A percentile compares a stretch with the other conserved stretches of the same genome.
phyloP scores from a whole-genome alignment of 2,888 invertebrate genomes.

The Nysson spinosus region DNA sequence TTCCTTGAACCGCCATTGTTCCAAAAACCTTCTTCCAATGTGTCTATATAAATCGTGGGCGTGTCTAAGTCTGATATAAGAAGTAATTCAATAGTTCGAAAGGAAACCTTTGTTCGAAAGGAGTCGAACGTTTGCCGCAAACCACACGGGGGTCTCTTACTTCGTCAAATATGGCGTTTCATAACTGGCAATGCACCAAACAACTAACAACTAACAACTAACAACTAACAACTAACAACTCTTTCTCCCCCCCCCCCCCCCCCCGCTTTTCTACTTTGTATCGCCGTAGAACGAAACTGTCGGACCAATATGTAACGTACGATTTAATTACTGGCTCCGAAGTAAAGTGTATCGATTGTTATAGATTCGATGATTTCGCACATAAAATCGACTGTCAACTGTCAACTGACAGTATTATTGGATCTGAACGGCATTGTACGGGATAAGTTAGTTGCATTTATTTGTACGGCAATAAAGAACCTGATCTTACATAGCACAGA shows the following conservation, averaged over 20 bases:
- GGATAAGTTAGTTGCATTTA: conserved; percentile 12
- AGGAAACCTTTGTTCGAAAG: conserved; percentile 23
- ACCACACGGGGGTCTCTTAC: conserved; percentile 2
- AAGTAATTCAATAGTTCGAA: conserved; percentile 12
- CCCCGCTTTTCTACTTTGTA: conserved; percentile 11
- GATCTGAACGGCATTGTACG: conserved; percentile 12
- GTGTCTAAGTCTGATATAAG: conserved; percentile 1
- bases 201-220: no score
- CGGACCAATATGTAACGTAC: conserved; percentile 12
- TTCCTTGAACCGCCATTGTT: no score
- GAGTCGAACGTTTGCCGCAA: conserved; percentile 13
- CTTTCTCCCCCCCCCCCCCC: conserved; percentile 1
- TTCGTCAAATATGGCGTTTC: conserved; percentile 13
- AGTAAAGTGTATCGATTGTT: no score
- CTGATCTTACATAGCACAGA: conserved; percentile 8
- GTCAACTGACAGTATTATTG: conserved; percentile 14
- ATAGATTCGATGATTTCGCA: conserved; percentile 7
- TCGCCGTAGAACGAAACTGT: conserved; percentile 34
- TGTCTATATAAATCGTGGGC: background rate
- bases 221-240: no score
- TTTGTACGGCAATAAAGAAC: conserved; percentile 26
- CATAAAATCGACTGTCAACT: conserved; percentile 12
- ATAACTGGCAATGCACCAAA: conserved; percentile 11
- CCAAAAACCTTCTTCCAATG: background rate
- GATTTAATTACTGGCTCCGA: no score